Conservation (phyloP, 2,888 invertebrate species). For the Aspidiotus destructor region DNA sequence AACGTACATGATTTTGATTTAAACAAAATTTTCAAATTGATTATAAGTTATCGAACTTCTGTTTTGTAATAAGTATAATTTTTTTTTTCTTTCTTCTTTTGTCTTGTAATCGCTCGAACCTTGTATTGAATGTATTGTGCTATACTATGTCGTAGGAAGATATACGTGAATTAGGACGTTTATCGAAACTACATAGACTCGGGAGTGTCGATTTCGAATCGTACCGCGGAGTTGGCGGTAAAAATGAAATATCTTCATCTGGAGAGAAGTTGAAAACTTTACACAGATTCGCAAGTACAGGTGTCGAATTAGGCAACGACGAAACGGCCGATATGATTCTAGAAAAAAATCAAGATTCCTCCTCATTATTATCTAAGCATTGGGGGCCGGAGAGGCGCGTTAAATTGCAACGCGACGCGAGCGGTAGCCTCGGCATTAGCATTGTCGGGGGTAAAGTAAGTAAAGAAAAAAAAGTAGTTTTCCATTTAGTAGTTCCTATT, state of each 20-base stretch:
- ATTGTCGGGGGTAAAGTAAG: constrained; percentile 88
- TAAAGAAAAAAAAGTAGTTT: not conserved
- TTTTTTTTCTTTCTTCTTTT: no score
- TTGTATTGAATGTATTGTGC: not conserved
- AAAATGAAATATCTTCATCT: not conserved
- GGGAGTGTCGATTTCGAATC: constrained; percentile 35
- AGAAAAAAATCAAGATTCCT: constrained; percentile 41
- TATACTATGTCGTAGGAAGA: constrained; percentile 15
- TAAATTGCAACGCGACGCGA: constrained; percentile 58
- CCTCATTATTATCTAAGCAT: constrained; percentile 52
- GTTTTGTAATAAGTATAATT: no score
- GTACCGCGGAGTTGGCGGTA: constrained; percentile 9
- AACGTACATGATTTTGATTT: no score
- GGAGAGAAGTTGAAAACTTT: constrained; percentile 31
- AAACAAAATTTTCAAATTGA: no score
- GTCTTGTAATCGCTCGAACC: not conserved
- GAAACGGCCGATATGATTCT: constrained; percentile 44
- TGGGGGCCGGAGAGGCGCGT: constrained; percentile 78
- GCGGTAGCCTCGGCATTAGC: constrained; percentile 85
- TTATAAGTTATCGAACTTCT: no score
- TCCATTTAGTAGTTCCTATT: not conserved
- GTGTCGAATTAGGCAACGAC: constrained; percentile 37
- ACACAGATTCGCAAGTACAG: constrained; percentile 36
- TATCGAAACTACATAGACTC: constrained; percentile 33
- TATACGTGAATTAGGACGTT: constrained; percentile 27